These are phyloP conservation scores for Aelia acuminata DNA, from an alignment of 2,888 invertebrate genomes.

Conservation along the genomic window DNA sequence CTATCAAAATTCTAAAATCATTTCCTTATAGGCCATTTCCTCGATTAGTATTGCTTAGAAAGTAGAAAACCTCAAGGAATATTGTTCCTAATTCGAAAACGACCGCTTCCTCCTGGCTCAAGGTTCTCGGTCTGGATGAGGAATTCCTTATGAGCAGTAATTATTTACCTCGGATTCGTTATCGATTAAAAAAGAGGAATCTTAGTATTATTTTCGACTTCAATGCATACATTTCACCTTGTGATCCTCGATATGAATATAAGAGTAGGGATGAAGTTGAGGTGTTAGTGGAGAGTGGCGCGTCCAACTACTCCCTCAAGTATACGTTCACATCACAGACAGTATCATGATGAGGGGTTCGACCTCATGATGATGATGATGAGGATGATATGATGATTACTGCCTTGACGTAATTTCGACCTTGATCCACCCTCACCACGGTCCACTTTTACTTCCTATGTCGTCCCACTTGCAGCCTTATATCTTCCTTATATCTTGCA, in stretches of 20 bases:
- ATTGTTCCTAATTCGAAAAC: background rate
- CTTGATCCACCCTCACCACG: background rate
- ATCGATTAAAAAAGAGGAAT: background rate
- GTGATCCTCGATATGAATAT: background rate
- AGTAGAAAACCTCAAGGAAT: background rate
- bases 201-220: background rate
- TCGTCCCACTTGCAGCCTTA: background rate
- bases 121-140: background rate
- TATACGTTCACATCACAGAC: background rate
- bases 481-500: background rate
- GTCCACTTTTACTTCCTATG: constrained; percentile 24
- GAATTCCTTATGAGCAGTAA: background rate
- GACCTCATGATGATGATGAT: background rate
- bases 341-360: background rate
- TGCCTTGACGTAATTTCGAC: background rate
- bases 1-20: background rate
- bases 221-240: background rate
- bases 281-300: background rate
- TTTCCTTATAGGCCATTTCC: background rate
- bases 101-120: background rate
- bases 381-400: background rate
- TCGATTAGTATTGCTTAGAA: background rate
- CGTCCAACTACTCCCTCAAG: background rate
- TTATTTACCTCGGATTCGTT: background rate
- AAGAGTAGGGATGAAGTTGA: background rate